These are phyloP conservation scores for Parnassius smintheus DNA, from an alignment of 2,888 invertebrate genomes.

Conservation along the genomic window DNA sequence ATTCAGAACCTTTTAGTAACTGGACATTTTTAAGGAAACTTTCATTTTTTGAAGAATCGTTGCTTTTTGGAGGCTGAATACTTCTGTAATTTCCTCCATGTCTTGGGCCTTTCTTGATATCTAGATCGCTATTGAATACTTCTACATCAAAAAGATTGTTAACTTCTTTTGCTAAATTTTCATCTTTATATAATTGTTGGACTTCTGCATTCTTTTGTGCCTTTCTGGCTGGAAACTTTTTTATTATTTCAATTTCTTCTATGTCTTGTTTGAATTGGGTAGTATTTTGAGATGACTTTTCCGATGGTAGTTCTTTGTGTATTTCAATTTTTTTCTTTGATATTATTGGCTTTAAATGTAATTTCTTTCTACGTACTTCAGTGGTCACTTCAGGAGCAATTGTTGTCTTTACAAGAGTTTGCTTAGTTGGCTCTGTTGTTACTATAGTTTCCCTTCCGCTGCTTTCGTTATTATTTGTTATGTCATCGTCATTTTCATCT, in stretches of 20 bases:
- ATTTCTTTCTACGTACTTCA: constrained; percentile 42
- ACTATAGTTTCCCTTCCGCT: constrained; percentile 37
- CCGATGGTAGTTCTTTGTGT: constrained; percentile 63
- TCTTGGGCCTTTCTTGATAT: constrained; percentile 57
- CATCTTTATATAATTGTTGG: constrained; percentile 66
- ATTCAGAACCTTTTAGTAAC: constrained; percentile 46
- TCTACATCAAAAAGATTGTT: constrained; percentile 70
- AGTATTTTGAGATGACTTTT: constrained; percentile 45
- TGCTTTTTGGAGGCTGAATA: constrained; percentile 38
- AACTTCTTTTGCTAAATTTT: constrained; percentile 65
- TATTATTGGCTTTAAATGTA: constrained; percentile 51
- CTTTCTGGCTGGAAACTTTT: constrained; percentile 52
- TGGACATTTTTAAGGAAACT: constrained; percentile 2
- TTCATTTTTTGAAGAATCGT: constrained; percentile 34
- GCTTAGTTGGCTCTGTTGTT: constrained; percentile 60
- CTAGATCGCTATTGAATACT: constrained; percentile 61
- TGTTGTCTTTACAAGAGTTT: constrained; percentile 58
- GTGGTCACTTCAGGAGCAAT: constrained; percentile 52
- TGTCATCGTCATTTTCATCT: constrained; percentile 36
- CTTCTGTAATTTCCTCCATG: constrained; percentile 74
- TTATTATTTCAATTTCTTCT: constrained; percentile 68
- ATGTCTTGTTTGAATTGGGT: constrained; percentile 70
- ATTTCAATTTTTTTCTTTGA: constrained; percentile 66
- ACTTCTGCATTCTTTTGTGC: constrained; percentile 53
- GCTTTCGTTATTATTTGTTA: constrained; percentile 34